These are phyloP conservation scores for Andrena camellia DNA, from an alignment of 2,888 invertebrate species.

Conservation along the genomic window DNA sequence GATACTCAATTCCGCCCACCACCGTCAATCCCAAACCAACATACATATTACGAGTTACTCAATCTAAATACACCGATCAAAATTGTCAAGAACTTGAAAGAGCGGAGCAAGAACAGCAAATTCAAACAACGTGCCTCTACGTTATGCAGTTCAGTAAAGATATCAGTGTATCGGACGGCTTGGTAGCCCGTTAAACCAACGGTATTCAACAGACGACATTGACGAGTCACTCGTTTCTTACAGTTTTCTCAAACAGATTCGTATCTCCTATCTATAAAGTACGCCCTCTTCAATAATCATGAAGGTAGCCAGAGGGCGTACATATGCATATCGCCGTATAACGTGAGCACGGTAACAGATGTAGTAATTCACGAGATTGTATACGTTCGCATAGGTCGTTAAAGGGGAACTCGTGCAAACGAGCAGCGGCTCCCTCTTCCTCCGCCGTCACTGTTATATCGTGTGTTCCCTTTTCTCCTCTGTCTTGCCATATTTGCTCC, in stretches of 20 bases:
- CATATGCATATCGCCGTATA: constrained; percentile 29
- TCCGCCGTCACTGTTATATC: constrained; percentile 27
- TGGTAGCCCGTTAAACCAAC: neutral
- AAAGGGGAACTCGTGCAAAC: constrained; percentile 71
- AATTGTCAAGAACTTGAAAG: too few species aligned
- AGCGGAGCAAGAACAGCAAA: too few species aligned
- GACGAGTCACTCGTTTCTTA: constrained; percentile 59
- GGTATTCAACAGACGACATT: constrained; percentile 14
- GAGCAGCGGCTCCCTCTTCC: constrained; percentile 54
- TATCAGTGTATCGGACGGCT: neutral
- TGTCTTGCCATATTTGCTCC: constrained; percentile 16
- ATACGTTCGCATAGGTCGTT: constrained; percentile 61
- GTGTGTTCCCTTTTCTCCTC: constrained; percentile 5
- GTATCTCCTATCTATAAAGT: constrained; percentile 42
- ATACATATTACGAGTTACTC: too few species aligned
- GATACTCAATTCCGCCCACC: too few species aligned
- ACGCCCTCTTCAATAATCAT: constrained; percentile 58
- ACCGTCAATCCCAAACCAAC: too few species aligned
- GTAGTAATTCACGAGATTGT: constrained; percentile 67
- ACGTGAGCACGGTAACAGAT: constrained; percentile 62
- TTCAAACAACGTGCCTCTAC: too few species aligned
- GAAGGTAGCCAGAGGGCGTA: constrained; percentile 30
- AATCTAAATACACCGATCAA: too few species aligned
- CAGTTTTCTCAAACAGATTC: constrained; percentile 39
- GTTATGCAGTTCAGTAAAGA: too few species aligned